Conservation (phyloP, 2,113 vertebrate species). For the Rhombomys opimus region DNA sequence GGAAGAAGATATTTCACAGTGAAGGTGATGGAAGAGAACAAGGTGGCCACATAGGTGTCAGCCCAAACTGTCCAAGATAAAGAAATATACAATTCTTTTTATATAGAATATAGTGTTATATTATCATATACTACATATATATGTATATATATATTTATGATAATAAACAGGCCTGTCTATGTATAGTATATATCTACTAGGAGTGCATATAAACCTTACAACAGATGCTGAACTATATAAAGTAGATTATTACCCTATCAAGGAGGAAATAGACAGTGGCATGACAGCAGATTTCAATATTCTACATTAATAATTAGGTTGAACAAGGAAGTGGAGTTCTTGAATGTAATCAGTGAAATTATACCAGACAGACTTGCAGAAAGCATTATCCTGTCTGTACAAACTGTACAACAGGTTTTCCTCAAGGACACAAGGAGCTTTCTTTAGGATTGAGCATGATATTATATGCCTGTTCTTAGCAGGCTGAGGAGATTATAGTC, state of each 20-base stretch:
- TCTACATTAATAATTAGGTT: neutral
- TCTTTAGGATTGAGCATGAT: neutral
- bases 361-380: neutral
- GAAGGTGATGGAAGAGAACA: neutral
- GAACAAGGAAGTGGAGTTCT: neutral
- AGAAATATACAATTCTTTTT: neutral
- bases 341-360: neutral
- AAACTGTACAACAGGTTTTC: neutral
- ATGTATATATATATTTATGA: neutral
- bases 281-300: neutral
- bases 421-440: neutral
- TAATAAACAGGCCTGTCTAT: neutral
- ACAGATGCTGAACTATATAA: neutral
- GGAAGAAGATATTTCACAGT: neutral
- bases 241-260: neutral
- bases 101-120: neutral
- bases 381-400: neutral
- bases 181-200: neutral
- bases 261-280: neutral
- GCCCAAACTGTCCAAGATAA: neutral
- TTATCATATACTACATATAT: neutral
- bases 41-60: neutral
- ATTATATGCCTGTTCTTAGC: neutral
- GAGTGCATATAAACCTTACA: neutral
- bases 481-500: neutral